These are phyloP conservation scores for Athene noctua DNA, from an alignment of 2,113 vertebrate genomes.

Conservation along the genomic window DNA sequence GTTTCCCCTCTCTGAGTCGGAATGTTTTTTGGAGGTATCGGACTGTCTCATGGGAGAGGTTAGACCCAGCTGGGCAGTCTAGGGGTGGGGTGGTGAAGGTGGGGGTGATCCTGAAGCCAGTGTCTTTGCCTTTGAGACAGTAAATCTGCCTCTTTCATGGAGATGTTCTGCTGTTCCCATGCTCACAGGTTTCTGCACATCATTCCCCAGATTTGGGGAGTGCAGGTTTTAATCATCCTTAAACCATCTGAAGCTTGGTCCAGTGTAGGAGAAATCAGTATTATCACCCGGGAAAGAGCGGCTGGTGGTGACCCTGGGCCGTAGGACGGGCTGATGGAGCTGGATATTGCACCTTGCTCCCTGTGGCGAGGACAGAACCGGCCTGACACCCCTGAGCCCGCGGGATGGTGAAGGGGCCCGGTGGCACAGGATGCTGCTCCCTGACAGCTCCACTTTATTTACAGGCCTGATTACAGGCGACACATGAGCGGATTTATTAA, in stretches of 20 bases:
- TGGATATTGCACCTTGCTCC: neutral
- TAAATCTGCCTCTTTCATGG: neutral
- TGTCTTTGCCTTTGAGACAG: neutral
- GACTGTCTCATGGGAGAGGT: neutral
- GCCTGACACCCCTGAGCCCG: neutral
- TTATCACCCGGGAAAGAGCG: neutral
- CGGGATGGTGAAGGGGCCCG: neutral
- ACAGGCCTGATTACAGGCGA: slow-evolving; percentile 48
- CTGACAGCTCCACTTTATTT: slow-evolving; percentile 37
- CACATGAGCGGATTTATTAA: slow-evolving; percentile 55
- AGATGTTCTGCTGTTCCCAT: accelerated
- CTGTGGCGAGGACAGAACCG: accelerated
- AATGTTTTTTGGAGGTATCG: neutral
- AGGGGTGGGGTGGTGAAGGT: neutral
- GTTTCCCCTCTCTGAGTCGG: neutral
- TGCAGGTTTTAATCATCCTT: neutral
- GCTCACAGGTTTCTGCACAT: neutral
- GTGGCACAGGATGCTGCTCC: neutral
- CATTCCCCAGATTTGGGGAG: neutral
- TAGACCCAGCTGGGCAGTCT: neutral
- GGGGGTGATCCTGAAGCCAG: neutral
- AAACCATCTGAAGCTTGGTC: neutral
- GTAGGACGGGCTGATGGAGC: neutral
- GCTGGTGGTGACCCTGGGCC: neutral
- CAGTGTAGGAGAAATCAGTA: neutral